These are phyloP conservation scores for Cebus imitator DNA, from an alignment of 2,113 vertebrate genomes.

Conservation along the genomic window DNA sequence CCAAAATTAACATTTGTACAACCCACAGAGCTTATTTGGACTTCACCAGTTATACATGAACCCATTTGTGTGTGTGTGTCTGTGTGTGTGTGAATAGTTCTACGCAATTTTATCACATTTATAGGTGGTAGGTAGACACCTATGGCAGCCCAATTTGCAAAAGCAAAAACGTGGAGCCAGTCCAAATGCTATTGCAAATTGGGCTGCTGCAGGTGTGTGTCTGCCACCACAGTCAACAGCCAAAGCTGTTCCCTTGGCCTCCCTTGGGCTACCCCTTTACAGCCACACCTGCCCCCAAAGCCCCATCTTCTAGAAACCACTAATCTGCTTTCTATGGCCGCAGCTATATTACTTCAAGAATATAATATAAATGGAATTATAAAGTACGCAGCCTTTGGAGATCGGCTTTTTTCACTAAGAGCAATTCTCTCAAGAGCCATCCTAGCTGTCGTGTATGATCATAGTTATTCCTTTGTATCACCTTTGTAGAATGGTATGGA, in stretches of 20 bases:
- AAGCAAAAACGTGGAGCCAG: too few species aligned
- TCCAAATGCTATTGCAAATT: too few species aligned
- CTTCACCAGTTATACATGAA: not conserved
- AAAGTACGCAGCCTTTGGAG: not conserved
- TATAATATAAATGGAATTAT: too few species aligned
- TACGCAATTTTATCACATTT: not conserved
- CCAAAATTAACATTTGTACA: not conserved
- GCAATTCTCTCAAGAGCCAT: not conserved
- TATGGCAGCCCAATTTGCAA: too few species aligned
- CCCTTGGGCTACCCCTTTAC: not conserved
- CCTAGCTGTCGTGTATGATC: not conserved
- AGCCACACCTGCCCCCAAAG: not conserved
- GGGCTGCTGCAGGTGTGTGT: too few species aligned
- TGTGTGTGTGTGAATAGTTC: not conserved
- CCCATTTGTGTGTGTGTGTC: too few species aligned
- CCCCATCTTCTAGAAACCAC: not conserved
- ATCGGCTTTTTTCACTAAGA: not conserved
- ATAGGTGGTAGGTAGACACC: too few species aligned
- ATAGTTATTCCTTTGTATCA: not conserved
- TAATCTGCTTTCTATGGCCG: not conserved
- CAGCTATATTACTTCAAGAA: not conserved
- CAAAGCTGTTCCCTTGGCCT: not conserved
- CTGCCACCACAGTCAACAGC: not conserved
- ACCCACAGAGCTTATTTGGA: not conserved
- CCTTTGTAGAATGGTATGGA: not conserved